A percentile compares a stretch with the other conserved stretches of the same genome.
phyloP scores from a whole-genome alignment of 2,797 vertebrate genomes.

The Acrossocheilus wenchowensis region DNA sequence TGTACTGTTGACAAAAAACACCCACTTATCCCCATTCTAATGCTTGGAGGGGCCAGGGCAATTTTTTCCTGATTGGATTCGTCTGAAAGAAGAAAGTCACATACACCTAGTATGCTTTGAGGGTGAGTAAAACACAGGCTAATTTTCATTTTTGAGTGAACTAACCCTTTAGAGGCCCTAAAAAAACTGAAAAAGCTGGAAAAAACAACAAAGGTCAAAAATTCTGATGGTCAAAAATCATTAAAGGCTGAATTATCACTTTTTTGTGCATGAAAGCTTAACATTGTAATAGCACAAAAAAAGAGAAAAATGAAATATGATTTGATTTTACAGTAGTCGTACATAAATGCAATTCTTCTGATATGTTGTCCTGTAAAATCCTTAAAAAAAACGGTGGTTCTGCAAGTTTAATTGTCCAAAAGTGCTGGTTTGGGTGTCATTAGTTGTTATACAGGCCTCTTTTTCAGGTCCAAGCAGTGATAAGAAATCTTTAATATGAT shows the following conservation, averaged over 20 bases:
- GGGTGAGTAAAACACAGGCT: too few species aligned
- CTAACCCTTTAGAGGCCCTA: too few species aligned
- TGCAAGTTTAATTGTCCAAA: conserved; percentile 6
- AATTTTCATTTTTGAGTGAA: too few species aligned
- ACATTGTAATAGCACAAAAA: not conserved
- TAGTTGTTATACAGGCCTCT: conserved; percentile 52
- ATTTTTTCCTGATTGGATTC: too few species aligned
- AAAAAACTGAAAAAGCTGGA: not conserved
- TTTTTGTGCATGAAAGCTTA: not conserved
- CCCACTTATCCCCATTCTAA: too few species aligned
- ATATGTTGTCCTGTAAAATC: not conserved
- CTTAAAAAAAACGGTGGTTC: not conserved
- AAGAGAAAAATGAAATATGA: not conserved
- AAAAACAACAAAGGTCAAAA: too few species aligned
- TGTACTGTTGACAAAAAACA: too few species aligned
- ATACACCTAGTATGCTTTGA: too few species aligned
- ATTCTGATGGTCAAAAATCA: not conserved
- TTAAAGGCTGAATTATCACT: not conserved
- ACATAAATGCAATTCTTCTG: not conserved
- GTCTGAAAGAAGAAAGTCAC: too few species aligned
- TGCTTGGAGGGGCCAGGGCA: too few species aligned
- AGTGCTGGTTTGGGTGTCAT: conserved; percentile 51
- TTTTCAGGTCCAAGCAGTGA: conserved; percentile 53
- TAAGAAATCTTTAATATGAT: conserved; percentile 64
- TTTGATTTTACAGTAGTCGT: not conserved